A percentile compares a stretch with the other conserved stretches of the same genome.
phyloP scores from a whole-genome alignment of 1,140 invertebrate species.

The Helicorthomorpha holstii region DNA sequence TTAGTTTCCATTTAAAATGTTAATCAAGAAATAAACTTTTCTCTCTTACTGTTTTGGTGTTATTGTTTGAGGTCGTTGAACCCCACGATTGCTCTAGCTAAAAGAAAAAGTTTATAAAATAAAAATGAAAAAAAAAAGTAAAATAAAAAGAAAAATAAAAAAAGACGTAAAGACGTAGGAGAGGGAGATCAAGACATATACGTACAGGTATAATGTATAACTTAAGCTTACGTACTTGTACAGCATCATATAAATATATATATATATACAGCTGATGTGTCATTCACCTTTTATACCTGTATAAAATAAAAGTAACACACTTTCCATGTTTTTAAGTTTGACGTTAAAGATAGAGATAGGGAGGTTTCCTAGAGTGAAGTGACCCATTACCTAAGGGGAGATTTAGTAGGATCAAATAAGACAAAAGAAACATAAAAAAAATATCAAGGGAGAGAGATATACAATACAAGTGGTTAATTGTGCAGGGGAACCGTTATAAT shows the following conservation, averaged over 20 bases:
- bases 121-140: too few relatives aligned
- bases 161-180: too few relatives aligned
- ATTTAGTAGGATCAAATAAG: too few relatives aligned
- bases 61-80: constrained; percentile 1
- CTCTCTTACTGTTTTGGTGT: neutral
- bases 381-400: constrained; percentile 1
- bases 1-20: neutral
- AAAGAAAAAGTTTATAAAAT: neutral
- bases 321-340: neutral
- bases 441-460: too few relatives aligned
- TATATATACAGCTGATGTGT: neutral
- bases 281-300: constrained; percentile 1
- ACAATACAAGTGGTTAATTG: too few relatives aligned
- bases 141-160: too few relatives aligned
- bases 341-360: neutral
- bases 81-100: neutral
- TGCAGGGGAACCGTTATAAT: too few relatives aligned
- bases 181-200: too few relatives aligned
- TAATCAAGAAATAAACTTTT: neutral
- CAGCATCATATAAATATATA: too few relatives aligned
- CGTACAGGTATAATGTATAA: too few relatives aligned
- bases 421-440: too few relatives aligned
- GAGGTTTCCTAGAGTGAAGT: neutral
- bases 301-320: neutral
- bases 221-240: too few relatives aligned